Conservation (phyloP, 2,113 vertebrate genomes). For the Uria lomvia region DNA sequence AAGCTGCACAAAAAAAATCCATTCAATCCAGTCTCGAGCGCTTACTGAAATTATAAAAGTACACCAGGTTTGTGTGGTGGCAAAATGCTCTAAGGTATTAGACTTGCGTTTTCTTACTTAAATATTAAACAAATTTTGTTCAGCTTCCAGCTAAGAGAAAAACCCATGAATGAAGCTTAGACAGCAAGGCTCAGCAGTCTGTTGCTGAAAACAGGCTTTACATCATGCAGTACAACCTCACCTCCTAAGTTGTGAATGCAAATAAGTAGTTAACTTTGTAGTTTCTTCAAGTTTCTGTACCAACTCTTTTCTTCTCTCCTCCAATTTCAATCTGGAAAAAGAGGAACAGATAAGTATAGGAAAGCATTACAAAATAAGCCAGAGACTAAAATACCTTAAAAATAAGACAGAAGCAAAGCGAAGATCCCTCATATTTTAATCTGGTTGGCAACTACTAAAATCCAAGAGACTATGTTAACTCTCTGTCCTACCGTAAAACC, state of each 20-base stretch:
- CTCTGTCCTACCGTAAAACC: not conserved
- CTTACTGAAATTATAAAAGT: not conserved
- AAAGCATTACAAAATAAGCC: not conserved
- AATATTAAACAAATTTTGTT: not conserved
- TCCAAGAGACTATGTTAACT: not conserved
- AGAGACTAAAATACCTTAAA: not conserved
- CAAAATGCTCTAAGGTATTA: not conserved
- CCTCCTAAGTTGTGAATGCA: slow-evolving; percentile 85
- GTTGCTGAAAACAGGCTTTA: not conserved
- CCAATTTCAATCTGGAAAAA: slow-evolving; percentile 77
- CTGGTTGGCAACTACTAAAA: not conserved
- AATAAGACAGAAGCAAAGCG: not conserved
- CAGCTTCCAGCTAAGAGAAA: not conserved
- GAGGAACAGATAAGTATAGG: not conserved
- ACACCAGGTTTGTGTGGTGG: not conserved
- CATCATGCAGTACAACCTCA: not conserved
- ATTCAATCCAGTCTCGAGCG: not conserved
- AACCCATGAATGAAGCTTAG: not conserved
- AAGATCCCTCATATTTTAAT: not conserved
- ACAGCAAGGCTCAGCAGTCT: not conserved
- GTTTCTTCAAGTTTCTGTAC: slow-evolving; percentile 83
- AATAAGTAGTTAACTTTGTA: slow-evolving; percentile 77
- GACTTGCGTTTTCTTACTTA: not conserved
- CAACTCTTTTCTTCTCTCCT: slow-evolving; percentile 79
- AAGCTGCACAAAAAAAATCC: not conserved